Conservation (phyloP, 2,888 invertebrate species). For the Eurois occulta region DNA sequence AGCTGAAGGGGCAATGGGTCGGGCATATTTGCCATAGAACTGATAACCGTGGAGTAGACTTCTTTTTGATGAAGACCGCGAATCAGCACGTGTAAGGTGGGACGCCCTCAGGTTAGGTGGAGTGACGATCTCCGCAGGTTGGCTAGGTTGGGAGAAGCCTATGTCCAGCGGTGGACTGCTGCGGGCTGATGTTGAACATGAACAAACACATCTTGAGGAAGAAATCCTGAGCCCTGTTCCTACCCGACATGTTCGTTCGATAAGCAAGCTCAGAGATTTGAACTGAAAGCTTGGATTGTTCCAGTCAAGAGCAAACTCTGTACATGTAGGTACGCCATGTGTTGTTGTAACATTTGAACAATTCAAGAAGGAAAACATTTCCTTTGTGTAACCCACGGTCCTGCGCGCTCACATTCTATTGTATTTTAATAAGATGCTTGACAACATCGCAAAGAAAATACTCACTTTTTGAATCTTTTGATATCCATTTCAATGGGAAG, state of each 20-base stretch:
- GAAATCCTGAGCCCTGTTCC: background rate
- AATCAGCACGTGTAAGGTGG: background rate
- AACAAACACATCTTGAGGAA: background rate
- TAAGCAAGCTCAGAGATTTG: background rate
- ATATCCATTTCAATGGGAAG: background rate
- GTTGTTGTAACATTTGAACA: slow-evolving; percentile 9
- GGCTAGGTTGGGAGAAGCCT: background rate
- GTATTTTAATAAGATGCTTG: background rate
- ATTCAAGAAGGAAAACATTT: background rate
- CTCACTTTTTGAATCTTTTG: background rate
- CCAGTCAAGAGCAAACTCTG: background rate
- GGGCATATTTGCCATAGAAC: too few species aligned
- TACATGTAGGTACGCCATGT: background rate
- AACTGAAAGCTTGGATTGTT: background rate
- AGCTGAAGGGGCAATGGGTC: too few species aligned
- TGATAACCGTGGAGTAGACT: background rate
- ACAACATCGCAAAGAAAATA: slow-evolving; percentile 1
- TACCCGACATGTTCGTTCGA: background rate
- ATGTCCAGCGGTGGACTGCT: background rate
- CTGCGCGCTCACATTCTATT: slow-evolving; percentile 17
- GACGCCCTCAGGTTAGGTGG: background rate
- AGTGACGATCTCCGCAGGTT: background rate
- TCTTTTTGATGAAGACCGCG: background rate
- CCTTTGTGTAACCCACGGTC: background rate
- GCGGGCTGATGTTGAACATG: background rate